Evolutionary conservation across 2,113 vertebrate species (phyloP).

Genomic region (Eidolon helvum): DNA sequence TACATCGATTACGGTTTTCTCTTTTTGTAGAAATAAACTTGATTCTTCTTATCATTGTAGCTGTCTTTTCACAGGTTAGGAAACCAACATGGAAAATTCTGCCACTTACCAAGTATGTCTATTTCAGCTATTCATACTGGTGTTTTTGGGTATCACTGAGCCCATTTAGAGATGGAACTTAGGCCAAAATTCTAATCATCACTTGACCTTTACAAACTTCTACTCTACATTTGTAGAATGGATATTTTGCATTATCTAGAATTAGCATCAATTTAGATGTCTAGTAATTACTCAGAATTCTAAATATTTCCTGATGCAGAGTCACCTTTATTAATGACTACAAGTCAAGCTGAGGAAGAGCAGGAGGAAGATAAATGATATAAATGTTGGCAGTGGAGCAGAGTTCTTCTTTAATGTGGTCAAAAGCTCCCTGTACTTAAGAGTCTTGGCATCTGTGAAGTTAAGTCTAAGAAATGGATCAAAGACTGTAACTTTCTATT

Average conservation of each 20-base stretch:
- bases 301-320: neutral
- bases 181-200: neutral
- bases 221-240: neutral
- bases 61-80: neutral
- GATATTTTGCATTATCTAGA: neutral
- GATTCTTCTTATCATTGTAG: neutral
- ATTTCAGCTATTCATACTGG: neutral
- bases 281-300: neutral
- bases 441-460: neutral
- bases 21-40: neutral
- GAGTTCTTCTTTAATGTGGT: neutral
- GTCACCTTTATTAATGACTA: neutral
- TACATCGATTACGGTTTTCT: neutral
- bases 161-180: neutral
- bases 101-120: neutral
- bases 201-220: neutral
- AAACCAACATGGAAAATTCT: neutral
- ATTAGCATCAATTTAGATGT: neutral
- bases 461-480: neutral
- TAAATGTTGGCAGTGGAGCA: neutral
- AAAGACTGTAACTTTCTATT: neutral
- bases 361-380: neutral
- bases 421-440: neutral
- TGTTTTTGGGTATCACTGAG: neutral
- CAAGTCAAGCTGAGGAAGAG: neutral